Conservation (phyloP, 2,113 vertebrate genomes). For the Psephotus haematonotus region DNA sequence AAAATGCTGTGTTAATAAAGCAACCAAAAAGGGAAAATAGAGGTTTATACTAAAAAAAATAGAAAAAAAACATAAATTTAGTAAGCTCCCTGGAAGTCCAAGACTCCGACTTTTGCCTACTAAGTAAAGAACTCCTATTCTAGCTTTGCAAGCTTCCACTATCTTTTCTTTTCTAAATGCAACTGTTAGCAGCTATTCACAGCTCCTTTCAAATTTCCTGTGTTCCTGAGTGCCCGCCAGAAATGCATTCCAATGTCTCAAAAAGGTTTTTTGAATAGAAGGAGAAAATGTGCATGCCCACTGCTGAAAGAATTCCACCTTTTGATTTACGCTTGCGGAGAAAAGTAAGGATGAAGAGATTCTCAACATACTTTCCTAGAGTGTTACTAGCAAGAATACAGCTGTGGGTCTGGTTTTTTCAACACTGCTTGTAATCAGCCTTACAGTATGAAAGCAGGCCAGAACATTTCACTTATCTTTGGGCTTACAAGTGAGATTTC, state of each 20-base stretch:
- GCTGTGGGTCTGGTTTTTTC: neutral
- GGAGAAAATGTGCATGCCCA: neutral
- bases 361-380: neutral
- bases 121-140: neutral
- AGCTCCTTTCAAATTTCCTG: constrained; percentile 44
- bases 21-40: neutral
- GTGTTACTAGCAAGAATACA: neutral
- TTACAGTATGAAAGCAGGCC: neutral
- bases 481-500: neutral
- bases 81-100: neutral
- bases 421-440: neutral
- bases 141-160: neutral
- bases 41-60: neutral
- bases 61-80: neutral
- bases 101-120: neutral
- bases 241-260: constrained; percentile 41
- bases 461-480: neutral
- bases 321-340: neutral
- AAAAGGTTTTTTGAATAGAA: neutral
- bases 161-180: neutral
- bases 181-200: constrained; percentile 42
- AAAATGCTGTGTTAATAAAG: neutral
- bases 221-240: constrained; percentile 16
- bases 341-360: neutral
- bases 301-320: constrained; percentile 1